These are phyloP conservation scores for Xenus cinereus DNA, from an alignment of 2,113 vertebrate species.

Conservation along the genomic window DNA sequence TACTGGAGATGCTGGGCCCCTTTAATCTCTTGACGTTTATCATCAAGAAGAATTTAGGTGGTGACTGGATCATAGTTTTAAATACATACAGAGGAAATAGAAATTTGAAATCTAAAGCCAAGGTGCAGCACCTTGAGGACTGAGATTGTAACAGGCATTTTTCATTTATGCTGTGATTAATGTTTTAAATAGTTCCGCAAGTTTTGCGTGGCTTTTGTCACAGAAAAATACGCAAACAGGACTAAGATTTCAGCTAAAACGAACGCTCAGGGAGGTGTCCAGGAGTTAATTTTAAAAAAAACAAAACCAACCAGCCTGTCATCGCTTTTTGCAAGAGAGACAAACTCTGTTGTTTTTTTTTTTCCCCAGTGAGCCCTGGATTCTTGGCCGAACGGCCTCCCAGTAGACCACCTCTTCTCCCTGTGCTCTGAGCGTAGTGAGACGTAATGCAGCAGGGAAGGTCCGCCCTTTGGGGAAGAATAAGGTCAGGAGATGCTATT, in stretches of 20 bases:
- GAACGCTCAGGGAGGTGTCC: rapidly evolving
- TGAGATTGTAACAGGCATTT: neutral
- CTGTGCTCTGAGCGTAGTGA: neutral
- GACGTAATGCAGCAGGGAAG: neutral
- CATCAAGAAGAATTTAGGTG: neutral
- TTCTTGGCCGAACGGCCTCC: neutral
- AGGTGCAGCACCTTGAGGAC: neutral
- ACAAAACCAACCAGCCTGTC: rapidly evolving
- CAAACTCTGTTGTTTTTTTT: neutral
- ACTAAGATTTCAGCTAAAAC: too few relatives aligned
- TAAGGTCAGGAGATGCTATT: neutral
- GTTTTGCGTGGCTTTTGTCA: neutral
- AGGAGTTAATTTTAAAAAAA: neutral
- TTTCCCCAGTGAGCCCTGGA: neutral
- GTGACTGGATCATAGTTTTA: neutral
- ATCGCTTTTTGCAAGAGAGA: neutral
- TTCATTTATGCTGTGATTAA: neutral
- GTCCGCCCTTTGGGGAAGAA: neutral
- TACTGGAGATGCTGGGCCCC: neutral
- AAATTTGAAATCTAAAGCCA: neutral
- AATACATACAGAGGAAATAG: neutral
- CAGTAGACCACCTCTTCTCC: rapidly evolving
- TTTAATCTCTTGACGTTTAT: neutral
- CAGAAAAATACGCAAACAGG: too few relatives aligned
- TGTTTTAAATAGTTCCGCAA: neutral